These are phyloP conservation scores for Ptychodera flava DNA, from an alignment of 35 echinoderm and acorn worm genomes.

Conservation along the genomic window DNA sequence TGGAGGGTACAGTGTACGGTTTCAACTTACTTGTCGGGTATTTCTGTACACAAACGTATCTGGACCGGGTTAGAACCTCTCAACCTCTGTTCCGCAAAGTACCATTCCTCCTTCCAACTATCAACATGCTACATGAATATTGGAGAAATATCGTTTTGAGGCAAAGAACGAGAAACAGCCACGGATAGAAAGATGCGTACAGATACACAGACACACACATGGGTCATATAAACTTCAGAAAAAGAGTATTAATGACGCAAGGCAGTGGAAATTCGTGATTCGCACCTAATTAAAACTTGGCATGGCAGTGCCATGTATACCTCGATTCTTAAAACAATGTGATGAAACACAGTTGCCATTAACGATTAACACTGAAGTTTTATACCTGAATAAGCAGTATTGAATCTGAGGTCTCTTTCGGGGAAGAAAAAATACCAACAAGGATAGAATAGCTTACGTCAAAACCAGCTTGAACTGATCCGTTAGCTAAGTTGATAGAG, in stretches of 20 bases:
- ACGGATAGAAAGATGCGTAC: slow-evolving; percentile 26
- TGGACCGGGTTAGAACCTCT: slow-evolving; percentile 52
- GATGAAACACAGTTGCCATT: no score
- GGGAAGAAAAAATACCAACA: no score
- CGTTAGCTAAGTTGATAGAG: no score
- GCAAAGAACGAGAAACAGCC: slow-evolving; percentile 44
- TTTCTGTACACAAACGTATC: slow-evolving; percentile 50
- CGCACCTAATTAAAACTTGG: no score
- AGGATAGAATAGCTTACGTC: no score
- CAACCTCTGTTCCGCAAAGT: slow-evolving; percentile 57
- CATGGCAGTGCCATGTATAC: no score
- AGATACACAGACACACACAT: slow-evolving; percentile 45
- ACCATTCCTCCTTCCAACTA: slow-evolving; percentile 36
- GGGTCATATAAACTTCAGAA: slow-evolving; percentile 28
- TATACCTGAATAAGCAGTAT: no score
- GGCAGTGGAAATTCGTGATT: slow-evolving; percentile 14
- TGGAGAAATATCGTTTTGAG: slow-evolving; percentile 42
- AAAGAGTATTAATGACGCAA: slow-evolving; percentile 62
- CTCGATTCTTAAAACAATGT: no score
- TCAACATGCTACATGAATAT: slow-evolving; percentile 48
- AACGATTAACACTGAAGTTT: no score
- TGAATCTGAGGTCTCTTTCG: no score
- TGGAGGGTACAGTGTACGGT: no score
- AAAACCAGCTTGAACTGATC: no score
- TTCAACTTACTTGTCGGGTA: slow-evolving; percentile 53